A percentile compares a stretch with the other conserved stretches of the same genome.
phyloP scores from a whole-genome alignment of 2,113 vertebrate species.

The Corydoras maculifer region DNA sequence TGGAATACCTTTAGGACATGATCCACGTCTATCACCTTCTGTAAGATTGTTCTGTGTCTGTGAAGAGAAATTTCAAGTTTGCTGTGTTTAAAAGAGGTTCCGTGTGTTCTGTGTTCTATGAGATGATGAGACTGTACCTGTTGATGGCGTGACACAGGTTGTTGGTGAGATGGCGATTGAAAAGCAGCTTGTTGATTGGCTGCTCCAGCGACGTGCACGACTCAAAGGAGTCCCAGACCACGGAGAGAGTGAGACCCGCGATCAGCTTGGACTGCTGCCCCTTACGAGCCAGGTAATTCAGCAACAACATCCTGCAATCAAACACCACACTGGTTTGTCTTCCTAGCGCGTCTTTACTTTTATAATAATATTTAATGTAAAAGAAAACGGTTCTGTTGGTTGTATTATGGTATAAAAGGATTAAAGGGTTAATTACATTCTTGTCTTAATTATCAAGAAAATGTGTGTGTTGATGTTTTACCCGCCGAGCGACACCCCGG shows the following conservation, averaged over 20 bases:
- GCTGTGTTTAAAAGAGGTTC: not conserved
- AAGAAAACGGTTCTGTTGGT: too few species aligned
- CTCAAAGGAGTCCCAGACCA: conserved; percentile 68
- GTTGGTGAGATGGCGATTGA: conserved; percentile 63
- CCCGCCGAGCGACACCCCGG: conserved; percentile 80
- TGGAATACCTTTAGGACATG: conserved; percentile 66
- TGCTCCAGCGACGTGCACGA: conserved; percentile 67
- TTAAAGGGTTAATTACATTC: too few species aligned
- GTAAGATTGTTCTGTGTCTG: conserved; percentile 68
- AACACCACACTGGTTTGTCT: not conserved
- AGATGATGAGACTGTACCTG: conserved; percentile 42
- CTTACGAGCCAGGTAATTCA: conserved; percentile 71
- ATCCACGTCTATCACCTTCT: conserved; percentile 68
- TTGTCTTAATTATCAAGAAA: not conserved
- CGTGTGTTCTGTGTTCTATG: not conserved
- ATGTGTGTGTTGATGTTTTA: conserved; percentile 50
- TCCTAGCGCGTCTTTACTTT: too few species aligned
- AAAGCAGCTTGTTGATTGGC: conserved; percentile 74
- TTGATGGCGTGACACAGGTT: conserved; percentile 48
- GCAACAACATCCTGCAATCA: conserved; percentile 64
- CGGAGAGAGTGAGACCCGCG: conserved; percentile 68
- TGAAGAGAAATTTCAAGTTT: not conserved
- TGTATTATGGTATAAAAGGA: too few species aligned
- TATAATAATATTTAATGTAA: too few species aligned
- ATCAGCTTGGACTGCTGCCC: conserved; percentile 52